phyloP scores from a whole-genome alignment of 1,140 invertebrate genomes.

The Lordiphosa mommai region DNA sequence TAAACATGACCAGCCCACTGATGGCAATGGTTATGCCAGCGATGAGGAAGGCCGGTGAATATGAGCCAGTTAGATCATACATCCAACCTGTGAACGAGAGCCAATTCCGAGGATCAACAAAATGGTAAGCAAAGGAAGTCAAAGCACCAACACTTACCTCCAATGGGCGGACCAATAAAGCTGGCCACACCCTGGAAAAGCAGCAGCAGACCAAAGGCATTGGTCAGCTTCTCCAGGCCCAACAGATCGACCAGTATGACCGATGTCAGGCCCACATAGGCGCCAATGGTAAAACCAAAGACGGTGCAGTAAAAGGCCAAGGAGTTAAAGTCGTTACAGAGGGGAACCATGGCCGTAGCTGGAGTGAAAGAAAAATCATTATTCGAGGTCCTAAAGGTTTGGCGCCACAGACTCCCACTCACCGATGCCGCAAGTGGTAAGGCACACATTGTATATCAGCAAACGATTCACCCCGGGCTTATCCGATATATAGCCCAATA shows the following conservation, averaged over 20 bases:
- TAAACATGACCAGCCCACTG: slow-evolving; percentile 93
- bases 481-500: slow-evolving; percentile 92
- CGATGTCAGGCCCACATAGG: slow-evolving; percentile 95
- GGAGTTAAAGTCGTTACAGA: slow-evolving; percentile 85
- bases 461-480: slow-evolving; percentile 93
- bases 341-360: slow-evolving; percentile 90
- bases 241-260: slow-evolving; percentile 93
- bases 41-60: slow-evolving; percentile 90
- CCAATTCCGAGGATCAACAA: slow-evolving; percentile 31
- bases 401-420: slow-evolving; percentile 60
- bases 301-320: slow-evolving; percentile 89
- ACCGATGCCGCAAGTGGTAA: slow-evolving; percentile 92
- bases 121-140: neutral
- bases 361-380: slow-evolving; percentile 74
- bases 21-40: slow-evolving; percentile 90
- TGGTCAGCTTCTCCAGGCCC: slow-evolving; percentile 92
- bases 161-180: slow-evolving; percentile 92
- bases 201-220: slow-evolving; percentile 94
- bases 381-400: neutral
- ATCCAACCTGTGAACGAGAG: slow-evolving; percentile 86
- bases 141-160: slow-evolving; percentile 83
- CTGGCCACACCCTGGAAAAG: slow-evolving; percentile 96
- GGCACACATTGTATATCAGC: slow-evolving; percentile 91
- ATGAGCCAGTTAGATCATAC: slow-evolving; percentile 88
- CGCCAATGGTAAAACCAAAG: slow-evolving; percentile 94